phyloP scores from a whole-genome alignment of 2,797 vertebrate species.

The Rhabdomys pumilio region DNA sequence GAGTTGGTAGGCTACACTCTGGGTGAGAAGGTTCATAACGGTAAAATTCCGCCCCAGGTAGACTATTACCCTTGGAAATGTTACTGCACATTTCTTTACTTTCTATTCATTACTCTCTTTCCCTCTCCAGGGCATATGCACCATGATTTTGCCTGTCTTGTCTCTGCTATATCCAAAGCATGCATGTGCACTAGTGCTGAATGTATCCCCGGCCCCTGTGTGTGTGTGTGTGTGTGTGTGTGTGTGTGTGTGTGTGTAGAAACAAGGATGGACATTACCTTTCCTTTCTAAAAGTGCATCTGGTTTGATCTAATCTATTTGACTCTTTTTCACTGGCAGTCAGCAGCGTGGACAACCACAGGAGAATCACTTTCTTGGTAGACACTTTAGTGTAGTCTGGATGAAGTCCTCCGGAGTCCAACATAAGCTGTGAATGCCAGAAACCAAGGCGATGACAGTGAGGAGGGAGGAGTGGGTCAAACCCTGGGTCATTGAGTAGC shows the following conservation, averaged over 20 bases:
- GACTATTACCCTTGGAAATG: neutral
- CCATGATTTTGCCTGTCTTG: neutral
- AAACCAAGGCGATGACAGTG: neutral
- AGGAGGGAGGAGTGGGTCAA: neutral
- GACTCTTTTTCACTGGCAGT: neutral
- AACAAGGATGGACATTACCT: neutral
- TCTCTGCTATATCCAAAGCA: neutral
- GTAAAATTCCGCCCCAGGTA: neutral
- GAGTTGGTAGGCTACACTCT: neutral
- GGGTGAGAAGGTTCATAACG: neutral
- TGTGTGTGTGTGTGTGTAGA: neutral
- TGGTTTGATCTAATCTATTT: neutral
- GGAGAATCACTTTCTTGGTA: neutral
- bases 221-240: neutral
- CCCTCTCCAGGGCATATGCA: neutral
- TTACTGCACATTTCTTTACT: neutral
- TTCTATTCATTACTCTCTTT: neutral
- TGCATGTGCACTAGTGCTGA: neutral
- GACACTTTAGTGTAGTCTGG: neutral
- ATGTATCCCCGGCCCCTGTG: neutral
- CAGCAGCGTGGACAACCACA: neutral
- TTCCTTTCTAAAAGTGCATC: constrained; percentile 30
- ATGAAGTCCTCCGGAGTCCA: neutral
- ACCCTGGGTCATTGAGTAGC: neutral
- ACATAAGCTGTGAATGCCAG: neutral